These are phyloP conservation scores for Papilio protenor DNA, from an alignment of 2,888 invertebrate genomes.

Conservation along the genomic window DNA sequence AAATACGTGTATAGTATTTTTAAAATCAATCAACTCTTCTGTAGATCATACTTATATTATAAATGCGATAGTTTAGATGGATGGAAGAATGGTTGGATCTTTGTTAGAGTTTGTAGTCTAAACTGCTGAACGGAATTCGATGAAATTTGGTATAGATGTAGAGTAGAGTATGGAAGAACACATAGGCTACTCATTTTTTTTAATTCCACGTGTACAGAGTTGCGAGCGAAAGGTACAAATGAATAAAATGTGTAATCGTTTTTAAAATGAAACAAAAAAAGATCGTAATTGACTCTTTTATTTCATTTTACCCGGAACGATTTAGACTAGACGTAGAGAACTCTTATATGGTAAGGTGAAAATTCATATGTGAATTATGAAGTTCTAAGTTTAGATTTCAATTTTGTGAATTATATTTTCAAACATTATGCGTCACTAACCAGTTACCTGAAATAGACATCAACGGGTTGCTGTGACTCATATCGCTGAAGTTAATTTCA, in stretches of 20 bases:
- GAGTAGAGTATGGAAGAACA: too few relatives aligned
- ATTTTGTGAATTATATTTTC: constrained; percentile 1
- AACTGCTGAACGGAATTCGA: too few relatives aligned
- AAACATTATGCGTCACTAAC: constrained; percentile 12
- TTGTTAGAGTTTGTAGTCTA: too few relatives aligned
- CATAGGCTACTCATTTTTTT: too few relatives aligned
- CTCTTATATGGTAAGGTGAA: not conserved
- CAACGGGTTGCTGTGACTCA: constrained; percentile 28
- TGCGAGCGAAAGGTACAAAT: not conserved
- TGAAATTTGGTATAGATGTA: too few relatives aligned
- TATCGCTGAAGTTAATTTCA: not conserved
- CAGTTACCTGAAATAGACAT: constrained; percentile 35
- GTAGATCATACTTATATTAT: too few relatives aligned
- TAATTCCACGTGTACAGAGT: too few relatives aligned
- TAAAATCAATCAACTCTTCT: not conserved
- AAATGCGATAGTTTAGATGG: too few relatives aligned
- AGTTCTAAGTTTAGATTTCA: not conserved
- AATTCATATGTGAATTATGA: not conserved
- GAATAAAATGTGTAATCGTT: not conserved
- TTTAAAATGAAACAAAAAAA: not conserved
- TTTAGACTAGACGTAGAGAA: not conserved
- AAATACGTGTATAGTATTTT: constrained; percentile 41
- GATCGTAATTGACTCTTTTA: not conserved
- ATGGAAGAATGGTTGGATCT: too few relatives aligned
- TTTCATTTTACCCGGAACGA: not conserved